A percentile compares a stretch with the other conserved stretches of the same genome.
phyloP scores from a whole-genome alignment of 2,888 invertebrate species.

The Limnephilus lunatus region DNA sequence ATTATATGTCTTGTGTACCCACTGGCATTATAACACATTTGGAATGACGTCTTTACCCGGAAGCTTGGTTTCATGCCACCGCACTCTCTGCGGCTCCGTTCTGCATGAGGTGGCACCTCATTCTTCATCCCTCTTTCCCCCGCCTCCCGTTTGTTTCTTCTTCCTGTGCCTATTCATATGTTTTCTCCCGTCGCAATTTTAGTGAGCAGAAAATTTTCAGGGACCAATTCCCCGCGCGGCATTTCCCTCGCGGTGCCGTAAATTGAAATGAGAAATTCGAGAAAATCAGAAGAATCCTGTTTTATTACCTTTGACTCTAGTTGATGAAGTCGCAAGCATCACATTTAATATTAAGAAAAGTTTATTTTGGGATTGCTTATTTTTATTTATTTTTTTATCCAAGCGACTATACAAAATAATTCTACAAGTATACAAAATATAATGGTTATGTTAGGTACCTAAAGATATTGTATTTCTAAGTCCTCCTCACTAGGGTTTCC shows the following conservation, averaged over 20 bases:
- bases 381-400: no score
- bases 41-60: slow-evolving; percentile 18
- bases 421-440: no score
- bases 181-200: slow-evolving; percentile 36
- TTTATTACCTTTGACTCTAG: neutral
- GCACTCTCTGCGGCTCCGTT: slow-evolving; percentile 22
- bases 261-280: neutral
- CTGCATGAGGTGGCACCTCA: slow-evolving; percentile 21
- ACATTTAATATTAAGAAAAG: neutral
- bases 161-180: slow-evolving; percentile 40
- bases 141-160: neutral
- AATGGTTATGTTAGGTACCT: no score
- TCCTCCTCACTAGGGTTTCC: no score
- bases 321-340: neutral
- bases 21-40: slow-evolving; percentile 17
- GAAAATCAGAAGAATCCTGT: neutral
- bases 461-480: no score
- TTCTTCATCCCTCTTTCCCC: neutral
- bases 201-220: slow-evolving; percentile 8
- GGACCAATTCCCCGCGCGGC: slow-evolving; percentile 2
- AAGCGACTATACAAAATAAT: no score
- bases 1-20: neutral
- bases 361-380: neutral
- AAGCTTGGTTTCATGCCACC: slow-evolving; percentile 8
- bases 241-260: neutral